phyloP scores from a whole-genome alignment of 2,113 vertebrate genomes.

The Rhinoderma darwinii region DNA sequence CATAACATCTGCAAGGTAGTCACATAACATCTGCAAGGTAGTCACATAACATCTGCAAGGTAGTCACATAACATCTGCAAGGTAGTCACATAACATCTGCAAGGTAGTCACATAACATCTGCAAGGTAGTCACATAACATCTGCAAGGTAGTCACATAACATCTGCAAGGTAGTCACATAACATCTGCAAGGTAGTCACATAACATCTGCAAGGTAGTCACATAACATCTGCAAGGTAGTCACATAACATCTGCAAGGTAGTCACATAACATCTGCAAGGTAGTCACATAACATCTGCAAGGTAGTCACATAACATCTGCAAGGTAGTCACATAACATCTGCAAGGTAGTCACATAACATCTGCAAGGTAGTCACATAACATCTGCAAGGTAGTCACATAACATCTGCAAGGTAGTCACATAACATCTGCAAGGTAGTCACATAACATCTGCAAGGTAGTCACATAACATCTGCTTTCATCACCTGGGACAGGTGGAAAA shows the following conservation, averaged over 20 bases:
- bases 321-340: slow-evolving; percentile 5
- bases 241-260: background rate
- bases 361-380: background rate
- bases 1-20: slow-evolving; percentile 48
- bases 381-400: slow-evolving; percentile 1
- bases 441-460: background rate
- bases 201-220: slow-evolving; percentile 52
- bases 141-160: slow-evolving; percentile 37
- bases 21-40: slow-evolving; percentile 45
- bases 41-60: slow-evolving; percentile 45
- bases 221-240: background rate
- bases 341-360: slow-evolving; percentile 1
- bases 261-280: background rate
- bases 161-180: slow-evolving; percentile 41
- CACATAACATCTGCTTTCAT: slow-evolving; percentile 41
- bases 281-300: background rate
- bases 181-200: slow-evolving; percentile 46
- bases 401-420: background rate
- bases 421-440: background rate
- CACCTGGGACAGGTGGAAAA: background rate
- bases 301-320: slow-evolving; percentile 11
- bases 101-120: slow-evolving; percentile 45
- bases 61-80: slow-evolving; percentile 45
- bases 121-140: slow-evolving; percentile 45
- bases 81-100: slow-evolving; percentile 45